Percentiles rank a stretch among this genome's conserved stretches.
phyloP scores from a whole-genome alignment of 2,888 invertebrate genomes.

The Raillietiella orientalis region DNA sequence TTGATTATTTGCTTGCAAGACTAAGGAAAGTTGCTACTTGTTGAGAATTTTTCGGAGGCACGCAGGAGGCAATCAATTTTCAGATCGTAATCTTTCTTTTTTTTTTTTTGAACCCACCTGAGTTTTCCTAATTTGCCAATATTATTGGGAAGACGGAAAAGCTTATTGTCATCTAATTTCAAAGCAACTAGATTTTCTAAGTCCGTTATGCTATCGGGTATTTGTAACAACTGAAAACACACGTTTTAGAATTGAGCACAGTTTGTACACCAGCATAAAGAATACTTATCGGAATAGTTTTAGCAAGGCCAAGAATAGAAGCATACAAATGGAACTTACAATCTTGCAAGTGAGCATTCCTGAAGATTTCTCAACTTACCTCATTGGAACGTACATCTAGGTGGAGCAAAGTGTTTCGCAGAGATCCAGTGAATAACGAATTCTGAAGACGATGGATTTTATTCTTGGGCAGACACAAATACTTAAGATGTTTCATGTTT shows the following conservation, averaged over 20 bases:
- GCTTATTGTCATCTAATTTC: constrained; percentile 25
- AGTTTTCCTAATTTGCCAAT: constrained; percentile 23
- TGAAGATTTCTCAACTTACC: not conserved
- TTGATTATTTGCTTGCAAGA: too few relatives aligned
- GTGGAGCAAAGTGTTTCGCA: not conserved
- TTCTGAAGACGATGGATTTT: too few relatives aligned
- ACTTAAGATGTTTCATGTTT: not conserved
- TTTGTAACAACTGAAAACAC: constrained; percentile 10
- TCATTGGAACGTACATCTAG: not conserved
- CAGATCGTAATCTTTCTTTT: too few relatives aligned
- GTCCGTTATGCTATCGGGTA: constrained; percentile 29
- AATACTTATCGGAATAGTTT: too few relatives aligned
- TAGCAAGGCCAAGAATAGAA: too few relatives aligned
- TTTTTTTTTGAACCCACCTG: too few relatives aligned
- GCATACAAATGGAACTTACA: too few relatives aligned
- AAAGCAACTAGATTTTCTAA: constrained; percentile 24
- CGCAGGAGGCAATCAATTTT: too few relatives aligned
- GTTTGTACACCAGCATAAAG: constrained; percentile 5
- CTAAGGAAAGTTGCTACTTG: too few relatives aligned
- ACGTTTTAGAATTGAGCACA: constrained; percentile 5
- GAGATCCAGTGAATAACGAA: not conserved
- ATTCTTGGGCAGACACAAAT: too few relatives aligned
- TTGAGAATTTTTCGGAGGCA: too few relatives aligned
- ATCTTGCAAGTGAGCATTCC: constrained; percentile 1
- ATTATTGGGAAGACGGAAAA: constrained; percentile 25